Percentiles rank a stretch among this genome's conserved stretches.
Evolutionary conservation across 2,797 vertebrate genomes (phyloP).

Genomic region (Myotis daubentonii): DNA sequence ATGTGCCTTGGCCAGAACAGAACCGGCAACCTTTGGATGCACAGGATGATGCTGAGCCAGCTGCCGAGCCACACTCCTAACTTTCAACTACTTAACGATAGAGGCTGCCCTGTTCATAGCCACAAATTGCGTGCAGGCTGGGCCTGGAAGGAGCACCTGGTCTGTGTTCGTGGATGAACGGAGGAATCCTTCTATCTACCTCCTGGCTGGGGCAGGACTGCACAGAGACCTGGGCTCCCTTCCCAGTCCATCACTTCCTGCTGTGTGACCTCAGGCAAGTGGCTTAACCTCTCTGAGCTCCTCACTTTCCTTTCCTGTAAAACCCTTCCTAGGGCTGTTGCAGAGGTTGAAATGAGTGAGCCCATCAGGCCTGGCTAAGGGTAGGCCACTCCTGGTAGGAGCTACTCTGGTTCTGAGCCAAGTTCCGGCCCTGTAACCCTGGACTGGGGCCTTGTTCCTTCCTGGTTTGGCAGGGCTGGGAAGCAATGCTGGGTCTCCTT

Average conservation of each 20-base stretch:
- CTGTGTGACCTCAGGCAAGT: conserved; percentile 22
- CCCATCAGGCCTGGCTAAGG: neutral
- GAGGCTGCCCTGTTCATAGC: neutral
- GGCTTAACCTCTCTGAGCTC: neutral
- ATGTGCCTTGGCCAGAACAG: neutral
- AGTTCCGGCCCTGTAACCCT: conserved; percentile 27
- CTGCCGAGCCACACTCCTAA: neutral
- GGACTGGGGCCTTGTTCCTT: neutral
- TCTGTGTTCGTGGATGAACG: neutral
- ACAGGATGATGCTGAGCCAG: no score
- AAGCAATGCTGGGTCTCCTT: conserved; percentile 49
- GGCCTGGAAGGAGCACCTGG: neutral
- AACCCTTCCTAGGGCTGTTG: neutral
- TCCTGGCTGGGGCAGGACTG: neutral
- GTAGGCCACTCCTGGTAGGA: neutral
- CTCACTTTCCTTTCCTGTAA: neutral
- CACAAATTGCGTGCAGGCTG: neutral
- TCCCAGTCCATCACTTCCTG: neutral
- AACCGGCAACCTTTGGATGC: neutral
- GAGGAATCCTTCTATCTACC: neutral
- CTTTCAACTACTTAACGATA: neutral
- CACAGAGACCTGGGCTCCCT: neutral
- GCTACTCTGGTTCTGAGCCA: neutral
- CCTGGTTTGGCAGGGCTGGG: conserved; percentile 58
- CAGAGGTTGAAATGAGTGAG: neutral